Base-by-base conservation (phyloP, 2,113 vertebrate species). In the Hippocampus abdominalis region DNA sequence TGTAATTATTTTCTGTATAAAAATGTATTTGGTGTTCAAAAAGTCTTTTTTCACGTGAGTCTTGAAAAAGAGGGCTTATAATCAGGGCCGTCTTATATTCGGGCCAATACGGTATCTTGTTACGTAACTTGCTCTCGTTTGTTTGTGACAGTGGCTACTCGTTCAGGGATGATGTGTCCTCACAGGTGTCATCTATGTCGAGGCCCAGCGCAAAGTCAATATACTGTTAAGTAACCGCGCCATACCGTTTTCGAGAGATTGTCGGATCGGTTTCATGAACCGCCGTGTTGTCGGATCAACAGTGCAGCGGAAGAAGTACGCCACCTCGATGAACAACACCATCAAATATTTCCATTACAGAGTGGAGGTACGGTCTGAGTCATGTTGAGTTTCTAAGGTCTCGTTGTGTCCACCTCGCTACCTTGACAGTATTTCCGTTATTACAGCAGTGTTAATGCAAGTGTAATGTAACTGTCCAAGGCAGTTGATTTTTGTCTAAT, bases 231-330 rank as follows among this genome's bases (percentile, higher is more conserved):
- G 94, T 89, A 13, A 59, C 40, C 48, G 9, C 20, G 10, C n/a
- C 15, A 11, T 42, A 29, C n/a, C 15, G 21, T 65, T 36, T 6
- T 36, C 29, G 11, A 48, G 42, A 8, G 29, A 54, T 36, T 18
- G 48, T 68, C 20, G 32, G 3, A 21, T 51, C 6, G 1, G 18
- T 15, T 39, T 68, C 20, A 40, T 15, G 48, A 67, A 32, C 27
- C 57, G 16, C 57, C 2, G 27, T 18, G 54, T 13, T 12, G 21
- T n/a, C 21, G 51, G 12, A 29, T 36, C 56, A 59, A 77, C 89
- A 98, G 96, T 91, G 68, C 93, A 94, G 51, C 93, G 96, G 78
- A 95, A 92, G 78, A 90, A 93, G 15, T 98, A 98, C 6, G 73
- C 89, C 2, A 80, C 85, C 13, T 83, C 63, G 21, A 64, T 96